A percentile compares a stretch with the other conserved stretches of the same genome.
phyloP scores from a whole-genome alignment of 2,797 vertebrate species.

The Euphonia xanthogaster region DNA sequence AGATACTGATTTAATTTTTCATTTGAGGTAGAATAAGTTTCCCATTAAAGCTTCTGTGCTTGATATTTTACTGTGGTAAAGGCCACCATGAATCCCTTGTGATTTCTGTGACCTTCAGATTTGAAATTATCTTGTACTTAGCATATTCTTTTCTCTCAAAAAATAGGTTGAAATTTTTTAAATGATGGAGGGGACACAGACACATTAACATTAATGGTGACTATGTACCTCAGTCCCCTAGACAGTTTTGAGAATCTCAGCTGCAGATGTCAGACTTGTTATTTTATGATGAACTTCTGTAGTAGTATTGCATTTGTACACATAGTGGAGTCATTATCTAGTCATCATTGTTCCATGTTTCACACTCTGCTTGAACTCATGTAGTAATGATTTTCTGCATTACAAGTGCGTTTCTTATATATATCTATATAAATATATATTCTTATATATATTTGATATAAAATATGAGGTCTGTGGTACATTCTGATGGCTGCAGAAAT shows the following conservation, averaged over 20 bases:
- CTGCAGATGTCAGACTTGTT: background rate
- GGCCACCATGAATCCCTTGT: background rate
- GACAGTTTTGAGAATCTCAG: background rate
- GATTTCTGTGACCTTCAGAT: slow-evolving; percentile 8
- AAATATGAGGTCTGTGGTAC: background rate
- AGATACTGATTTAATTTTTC: background rate
- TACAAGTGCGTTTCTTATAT: background rate
- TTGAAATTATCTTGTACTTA: slow-evolving; percentile 16
- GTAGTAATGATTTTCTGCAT: background rate
- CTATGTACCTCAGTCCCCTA: background rate
- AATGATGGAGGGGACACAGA: background rate
- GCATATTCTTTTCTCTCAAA: background rate
- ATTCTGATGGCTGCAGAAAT: background rate
- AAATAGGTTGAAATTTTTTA: background rate
- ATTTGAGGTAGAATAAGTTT: background rate
- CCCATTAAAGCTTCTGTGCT: background rate
- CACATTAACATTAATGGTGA: background rate
- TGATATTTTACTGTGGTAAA: slow-evolving; percentile 2
- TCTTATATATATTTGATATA: background rate
- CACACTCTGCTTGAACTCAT: slow-evolving; percentile 7
- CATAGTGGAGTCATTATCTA: slow-evolving; percentile 28
- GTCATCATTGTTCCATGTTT: slow-evolving; percentile 2
- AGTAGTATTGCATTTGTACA: background rate
- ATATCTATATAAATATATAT: background rate
- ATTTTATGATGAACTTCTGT: background rate